These are phyloP conservation scores for Porites evermanni DNA, from an alignment of 92 coral and sea anemone species.

Conservation along the genomic window DNA sequence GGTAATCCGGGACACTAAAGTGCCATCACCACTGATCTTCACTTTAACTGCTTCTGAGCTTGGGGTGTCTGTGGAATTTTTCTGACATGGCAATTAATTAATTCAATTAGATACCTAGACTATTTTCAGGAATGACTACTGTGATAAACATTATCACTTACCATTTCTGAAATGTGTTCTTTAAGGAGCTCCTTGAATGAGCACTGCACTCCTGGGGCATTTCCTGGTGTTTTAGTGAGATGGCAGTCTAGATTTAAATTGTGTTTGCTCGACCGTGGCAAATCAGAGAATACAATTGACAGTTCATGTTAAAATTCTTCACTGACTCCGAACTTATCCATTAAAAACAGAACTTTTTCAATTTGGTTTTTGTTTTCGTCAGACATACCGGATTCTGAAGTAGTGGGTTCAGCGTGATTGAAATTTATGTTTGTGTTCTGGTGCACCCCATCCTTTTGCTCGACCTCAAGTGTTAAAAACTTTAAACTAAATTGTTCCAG, in stretches of 20 bases:
- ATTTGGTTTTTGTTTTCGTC: background rate
- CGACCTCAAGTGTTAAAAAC: background rate
- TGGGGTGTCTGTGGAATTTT: background rate
- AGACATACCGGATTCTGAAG: background rate
- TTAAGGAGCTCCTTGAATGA: background rate
- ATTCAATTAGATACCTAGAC: background rate
- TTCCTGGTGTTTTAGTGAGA: constrained; percentile 1
- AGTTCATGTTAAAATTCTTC: constrained; percentile 27
- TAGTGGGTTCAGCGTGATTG: background rate
- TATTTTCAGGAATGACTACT: background rate
- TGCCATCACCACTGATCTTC: constrained; percentile 53
- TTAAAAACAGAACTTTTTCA: constrained; percentile 17
- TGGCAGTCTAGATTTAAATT: background rate
- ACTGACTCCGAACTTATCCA: constrained; percentile 32
- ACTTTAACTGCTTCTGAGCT: constrained; percentile 26
- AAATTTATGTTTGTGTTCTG: background rate
- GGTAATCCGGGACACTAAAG: constrained; percentile 34
- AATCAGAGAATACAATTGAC: constrained; percentile 3
- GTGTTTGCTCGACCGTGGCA: background rate
- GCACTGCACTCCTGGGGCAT: background rate
- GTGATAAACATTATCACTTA: background rate
- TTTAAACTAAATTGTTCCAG: background rate
- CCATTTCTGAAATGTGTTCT: constrained; percentile 3
- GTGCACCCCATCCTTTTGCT: background rate
- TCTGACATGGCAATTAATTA: background rate